Evolutionary conservation across 2,888 invertebrate genomes (phyloP).

Genomic region (Pteria penguin): DNA sequence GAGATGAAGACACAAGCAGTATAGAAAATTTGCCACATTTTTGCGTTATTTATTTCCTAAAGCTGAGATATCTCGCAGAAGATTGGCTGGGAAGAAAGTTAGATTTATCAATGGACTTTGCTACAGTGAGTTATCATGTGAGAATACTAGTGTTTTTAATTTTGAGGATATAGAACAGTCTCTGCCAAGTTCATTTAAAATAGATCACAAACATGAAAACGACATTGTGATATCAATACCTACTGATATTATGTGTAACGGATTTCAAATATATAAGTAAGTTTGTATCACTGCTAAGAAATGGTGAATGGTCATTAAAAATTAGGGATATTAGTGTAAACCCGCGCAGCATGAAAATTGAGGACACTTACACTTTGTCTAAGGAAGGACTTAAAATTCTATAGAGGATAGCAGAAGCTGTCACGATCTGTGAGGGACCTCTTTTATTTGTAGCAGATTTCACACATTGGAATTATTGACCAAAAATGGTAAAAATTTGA

Average conservation of each 20-base stretch:
- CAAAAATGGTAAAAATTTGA: too few species aligned
- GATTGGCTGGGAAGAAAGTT: neutral
- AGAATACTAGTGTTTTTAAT: too few species aligned
- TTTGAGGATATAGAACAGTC: too few species aligned
- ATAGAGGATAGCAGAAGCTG: neutral
- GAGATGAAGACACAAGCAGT: neutral
- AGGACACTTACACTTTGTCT: conserved; percentile 5
- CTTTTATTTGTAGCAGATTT: neutral
- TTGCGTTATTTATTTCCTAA: conserved; percentile 6
- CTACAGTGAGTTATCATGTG: too few species aligned
- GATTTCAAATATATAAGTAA: neutral
- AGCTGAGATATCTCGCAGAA: neutral
- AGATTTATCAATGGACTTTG: too few species aligned
- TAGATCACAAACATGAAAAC: neutral
- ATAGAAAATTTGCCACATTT: conserved; percentile 9
- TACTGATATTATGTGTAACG: too few species aligned
- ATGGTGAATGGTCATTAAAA: neutral
- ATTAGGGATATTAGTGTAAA: neutral
- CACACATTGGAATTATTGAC: conserved; percentile 1
- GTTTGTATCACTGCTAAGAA: neutral
- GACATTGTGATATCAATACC: too few species aligned
- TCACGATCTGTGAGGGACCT: conserved; percentile 5
- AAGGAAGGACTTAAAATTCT: neutral
- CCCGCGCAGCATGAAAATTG: too few species aligned
- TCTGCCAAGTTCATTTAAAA: too few species aligned